Evolutionary conservation across 2,113 vertebrate genomes (phyloP).

Genomic region (Ptilonorhynchus violaceus): DNA sequence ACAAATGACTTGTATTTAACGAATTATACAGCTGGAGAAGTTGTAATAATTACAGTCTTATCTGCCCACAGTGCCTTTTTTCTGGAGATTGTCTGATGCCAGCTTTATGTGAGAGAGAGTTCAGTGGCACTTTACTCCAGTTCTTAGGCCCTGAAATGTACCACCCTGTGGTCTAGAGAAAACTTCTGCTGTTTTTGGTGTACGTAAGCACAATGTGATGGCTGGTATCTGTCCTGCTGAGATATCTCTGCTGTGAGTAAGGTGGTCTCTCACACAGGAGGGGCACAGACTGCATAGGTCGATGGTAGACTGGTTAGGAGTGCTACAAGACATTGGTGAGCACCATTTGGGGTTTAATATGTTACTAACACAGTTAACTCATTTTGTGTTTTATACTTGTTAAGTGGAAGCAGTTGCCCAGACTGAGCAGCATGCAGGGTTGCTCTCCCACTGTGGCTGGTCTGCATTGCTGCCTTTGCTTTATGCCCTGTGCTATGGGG

Average conservation of each 20-base stretch:
- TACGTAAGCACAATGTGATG: not conserved
- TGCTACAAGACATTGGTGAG: not conserved
- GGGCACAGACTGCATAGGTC: too few relatives aligned
- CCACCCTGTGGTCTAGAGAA: accelerated
- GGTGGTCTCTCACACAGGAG: not conserved
- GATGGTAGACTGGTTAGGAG: not conserved
- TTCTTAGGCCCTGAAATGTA: not conserved
- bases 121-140: not conserved
- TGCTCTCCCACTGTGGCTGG: accelerated
- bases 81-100: not conserved
- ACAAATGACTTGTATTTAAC: not conserved
- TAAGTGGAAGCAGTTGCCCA: not conserved
- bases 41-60: not conserved
- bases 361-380: too few relatives aligned
- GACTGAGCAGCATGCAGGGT: accelerated
- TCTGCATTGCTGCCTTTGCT: not conserved
- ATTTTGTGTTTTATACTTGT: not conserved
- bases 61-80: not conserved
- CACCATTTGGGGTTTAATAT: not conserved
- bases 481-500: accelerated
- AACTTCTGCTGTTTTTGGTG: not conserved
- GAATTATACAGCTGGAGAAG: not conserved
- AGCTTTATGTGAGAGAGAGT: not conserved
- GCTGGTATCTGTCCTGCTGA: not conserved
- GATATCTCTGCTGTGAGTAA: not conserved